Base-by-base conservation (phyloP, 2,888 invertebrate genomes). In the Eristalis arbustorum region DNA sequence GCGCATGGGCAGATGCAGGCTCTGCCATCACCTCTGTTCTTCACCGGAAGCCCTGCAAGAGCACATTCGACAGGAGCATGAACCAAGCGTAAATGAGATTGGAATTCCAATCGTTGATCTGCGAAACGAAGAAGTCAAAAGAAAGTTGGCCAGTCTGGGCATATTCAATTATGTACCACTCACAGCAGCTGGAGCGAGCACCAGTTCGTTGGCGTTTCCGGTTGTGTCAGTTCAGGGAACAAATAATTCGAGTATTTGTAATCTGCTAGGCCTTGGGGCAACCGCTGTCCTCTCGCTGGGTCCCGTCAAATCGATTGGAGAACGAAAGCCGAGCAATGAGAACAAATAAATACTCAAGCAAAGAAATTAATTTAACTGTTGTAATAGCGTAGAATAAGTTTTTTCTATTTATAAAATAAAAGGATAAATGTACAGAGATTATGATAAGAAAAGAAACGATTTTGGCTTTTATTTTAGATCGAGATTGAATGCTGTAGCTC, bases 131-230 rank as follows among this genome's bases (percentile, higher is more conserved):
- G 95, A 95, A 14, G 94, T 95, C 28, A 92, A 96, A 68, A 94
- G 94, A 89, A 94, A 95, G 88, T 93, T 96, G 13, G 94, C 94
- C 87, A 94, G 92, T 90, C 93, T 96, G 90, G 96, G 96, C 59
- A 96, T 96, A 87, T 95, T 95, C 90, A 96, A 95, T 92, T 96
- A 95, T 92, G 96, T 96, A 89, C 96, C 96, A 0, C 90, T 96
- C 84, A 95, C 95, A 1, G 95, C 95, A 80, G 94, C 94, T 84
- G 89, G 89, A 14, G 92, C 94, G 0, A 94, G 94, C 49, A 87
- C 87, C 14, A 95, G 95, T 4, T 95, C 95, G 83, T 96, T 95
- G 89, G 96, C 95, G 13, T 93, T 96, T 72, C 96, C 96, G 1
- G 95, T 96, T 79, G 94, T 96, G 71, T 95, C 95, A 1, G 94